These are phyloP conservation scores for Athalia rosae DNA, from an alignment of 2,888 invertebrate genomes.

Conservation along the genomic window DNA sequence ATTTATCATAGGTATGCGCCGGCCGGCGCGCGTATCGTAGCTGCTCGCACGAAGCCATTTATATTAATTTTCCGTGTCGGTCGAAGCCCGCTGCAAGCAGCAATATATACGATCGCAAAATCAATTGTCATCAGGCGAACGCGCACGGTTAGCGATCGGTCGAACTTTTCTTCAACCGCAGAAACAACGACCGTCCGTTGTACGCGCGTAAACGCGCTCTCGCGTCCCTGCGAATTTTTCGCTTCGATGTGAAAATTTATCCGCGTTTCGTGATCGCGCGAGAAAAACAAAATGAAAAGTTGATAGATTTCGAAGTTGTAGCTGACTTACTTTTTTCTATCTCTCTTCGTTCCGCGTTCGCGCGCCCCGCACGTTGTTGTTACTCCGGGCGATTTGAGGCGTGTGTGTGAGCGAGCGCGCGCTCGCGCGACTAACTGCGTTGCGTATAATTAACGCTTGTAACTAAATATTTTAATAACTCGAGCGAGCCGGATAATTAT, in stretches of 20 bases:
- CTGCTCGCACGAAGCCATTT: constrained; percentile 29
- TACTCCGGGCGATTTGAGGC: no score
- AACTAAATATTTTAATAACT: constrained; percentile 73
- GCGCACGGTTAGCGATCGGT: constrained; percentile 17
- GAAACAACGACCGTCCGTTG: no score
- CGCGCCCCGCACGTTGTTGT: no score
- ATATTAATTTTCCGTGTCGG: constrained; percentile 42
- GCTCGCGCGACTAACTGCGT: no score
- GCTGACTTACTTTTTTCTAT: no score
- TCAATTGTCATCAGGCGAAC: constrained; percentile 37
- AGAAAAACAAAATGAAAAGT: no score
- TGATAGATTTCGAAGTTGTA: no score
- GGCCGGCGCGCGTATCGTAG: constrained; percentile 26
- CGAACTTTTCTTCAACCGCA: constrained; percentile 4
- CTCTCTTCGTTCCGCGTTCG: no score
- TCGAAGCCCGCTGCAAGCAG: constrained; percentile 11
- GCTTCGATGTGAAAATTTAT: no score
- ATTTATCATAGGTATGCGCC: constrained; percentile 22
- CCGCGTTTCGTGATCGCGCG: no score
- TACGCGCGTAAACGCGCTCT: not conserved
- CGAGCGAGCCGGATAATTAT: constrained; percentile 46
- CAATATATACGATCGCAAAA: constrained; percentile 26
- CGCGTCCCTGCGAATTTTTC: no score
- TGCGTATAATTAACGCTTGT: constrained; percentile 54
- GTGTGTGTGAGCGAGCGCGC: no score